Base-by-base conservation (phyloP, 2,113 vertebrate species). In the Chamaea fasciata region DNA sequence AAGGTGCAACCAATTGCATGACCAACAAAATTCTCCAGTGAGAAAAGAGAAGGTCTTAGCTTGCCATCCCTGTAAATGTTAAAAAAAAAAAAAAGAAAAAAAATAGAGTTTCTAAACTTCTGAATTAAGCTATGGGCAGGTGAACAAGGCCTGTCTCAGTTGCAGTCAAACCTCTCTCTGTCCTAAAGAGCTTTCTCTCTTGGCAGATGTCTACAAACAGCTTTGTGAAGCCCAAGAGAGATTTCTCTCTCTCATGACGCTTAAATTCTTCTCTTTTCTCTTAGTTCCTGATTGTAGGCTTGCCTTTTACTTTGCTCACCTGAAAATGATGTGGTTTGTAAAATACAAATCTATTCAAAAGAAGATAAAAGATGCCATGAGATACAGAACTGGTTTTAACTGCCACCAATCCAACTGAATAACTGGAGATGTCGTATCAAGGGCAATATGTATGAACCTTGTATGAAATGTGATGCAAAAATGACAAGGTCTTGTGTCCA, bases 361-460 rank as follows among this genome's bases (percentile, higher is more conserved):
- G 20, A 30, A 35, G 11, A 79, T 23, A 52, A 85, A 75, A 67
- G 41, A 21, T 62, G 7, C 6, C n/a, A 13, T 16, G 49, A 26
- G 19, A 41, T 39, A 4, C 0, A 6, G 3, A 75, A 71, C 6
- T 33, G 24, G 5, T 90, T 82, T 80, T 39, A 73, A 74, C 31
- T 42, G 33, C 27, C 23, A 27, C 4, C 20, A 39, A 9, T 33
- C 52, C 42, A 53, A 19, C 16, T 23, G 26, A 71, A 9, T 23
- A 59, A 37, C 22, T 37, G 23, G 33, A 50, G 27, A 5, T 33
- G 11, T 17, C 0, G 1, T 16, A 31, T 9, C 33, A 27, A 76
- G 7, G 23, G 4, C 24, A 27, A n/a, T n/a, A n/a, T n/a, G n/a
- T 0, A 0, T 17, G 18, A 21, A 3, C 46, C 42, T 86, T 28